Percentiles rank a stretch among this genome's conserved stretches.
These are phyloP conservation scores for Bibio marci DNA, from an alignment of 2,888 invertebrate species.

Conservation along the genomic window DNA sequence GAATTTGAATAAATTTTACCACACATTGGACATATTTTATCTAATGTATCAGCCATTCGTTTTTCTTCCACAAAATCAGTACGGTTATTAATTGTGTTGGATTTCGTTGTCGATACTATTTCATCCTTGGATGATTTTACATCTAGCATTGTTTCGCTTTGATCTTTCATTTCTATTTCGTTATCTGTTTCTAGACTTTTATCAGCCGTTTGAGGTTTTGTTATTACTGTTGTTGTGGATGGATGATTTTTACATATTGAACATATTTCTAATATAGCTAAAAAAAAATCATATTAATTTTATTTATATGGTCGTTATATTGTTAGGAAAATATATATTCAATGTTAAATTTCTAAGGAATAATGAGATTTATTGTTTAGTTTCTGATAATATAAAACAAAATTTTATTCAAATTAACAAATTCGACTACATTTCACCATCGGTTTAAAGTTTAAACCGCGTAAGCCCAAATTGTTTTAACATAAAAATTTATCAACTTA, in stretches of 20 bases:
- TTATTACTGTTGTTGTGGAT: slow-evolving; percentile 6
- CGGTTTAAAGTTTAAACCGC: too few species aligned
- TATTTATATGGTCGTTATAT: too few species aligned
- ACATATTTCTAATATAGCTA: slow-evolving; percentile 12
- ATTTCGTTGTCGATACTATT: slow-evolving; percentile 1
- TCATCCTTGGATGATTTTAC: slow-evolving; percentile 2
- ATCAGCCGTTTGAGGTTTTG: slow-evolving; percentile 24
- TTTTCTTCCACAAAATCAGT: slow-evolving; percentile 24
- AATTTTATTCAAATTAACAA: too few species aligned
- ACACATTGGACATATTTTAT: slow-evolving; percentile 61
- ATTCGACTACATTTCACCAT: too few species aligned
- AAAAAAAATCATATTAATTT: too few species aligned
- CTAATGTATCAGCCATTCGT: slow-evolving; percentile 19
- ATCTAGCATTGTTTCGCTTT: not conserved
- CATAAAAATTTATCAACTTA: too few species aligned
- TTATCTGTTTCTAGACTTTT: slow-evolving; percentile 27
- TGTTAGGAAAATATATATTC: too few species aligned
- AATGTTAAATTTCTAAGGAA: too few species aligned
- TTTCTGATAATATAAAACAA: too few species aligned
- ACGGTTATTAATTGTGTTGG: slow-evolving; percentile 17
- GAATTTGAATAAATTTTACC: slow-evolving; percentile 41
- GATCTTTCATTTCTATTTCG: not conserved
- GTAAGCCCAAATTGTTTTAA: too few species aligned
- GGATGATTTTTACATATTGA: slow-evolving; percentile 19
- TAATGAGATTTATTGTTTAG: too few species aligned